Conservation (phyloP, 2,888 invertebrate genomes). For the Desoria tigrina region DNA sequence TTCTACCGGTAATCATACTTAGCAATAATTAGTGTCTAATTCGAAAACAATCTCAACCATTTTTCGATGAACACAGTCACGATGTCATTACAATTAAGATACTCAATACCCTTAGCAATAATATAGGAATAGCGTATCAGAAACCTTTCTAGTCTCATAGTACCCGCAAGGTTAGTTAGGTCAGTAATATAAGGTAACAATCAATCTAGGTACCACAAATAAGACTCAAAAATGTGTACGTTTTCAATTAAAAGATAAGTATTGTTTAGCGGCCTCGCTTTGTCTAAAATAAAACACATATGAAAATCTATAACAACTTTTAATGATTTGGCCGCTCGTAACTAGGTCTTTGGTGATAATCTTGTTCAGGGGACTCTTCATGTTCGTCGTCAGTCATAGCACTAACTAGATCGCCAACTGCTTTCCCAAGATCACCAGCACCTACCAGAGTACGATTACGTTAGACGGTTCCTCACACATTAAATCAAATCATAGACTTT, state of each 20-base stretch:
- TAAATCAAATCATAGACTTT: no score
- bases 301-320: slow-evolving; percentile 1
- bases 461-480: no score
- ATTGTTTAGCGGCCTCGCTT: no score
- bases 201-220: slow-evolving; percentile 2
- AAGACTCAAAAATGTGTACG: neutral
- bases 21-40: no score
- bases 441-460: no score
- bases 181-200: slow-evolving; percentile 4
- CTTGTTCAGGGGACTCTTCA: slow-evolving; percentile 46
- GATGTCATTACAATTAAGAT: neutral
- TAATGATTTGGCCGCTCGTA: slow-evolving; percentile 48
- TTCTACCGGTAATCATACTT: no score
- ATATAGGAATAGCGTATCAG: neutral
- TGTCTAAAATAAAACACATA: no score
- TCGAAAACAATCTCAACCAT: no score
- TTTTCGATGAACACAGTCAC: slow-evolving; percentile 5
- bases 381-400: slow-evolving; percentile 73
- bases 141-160: neutral
- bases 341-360: slow-evolving; percentile 36
- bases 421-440: slow-evolving; percentile 80
- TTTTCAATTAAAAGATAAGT: no score
- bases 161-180: slow-evolving; percentile 9
- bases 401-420: slow-evolving; percentile 83
- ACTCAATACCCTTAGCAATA: no score